Percentiles rank a stretch among this genome's conserved stretches.
Evolutionary conservation across 2,113 vertebrate species (phyloP).

Genomic region (Halcyon malimbica): DNA sequence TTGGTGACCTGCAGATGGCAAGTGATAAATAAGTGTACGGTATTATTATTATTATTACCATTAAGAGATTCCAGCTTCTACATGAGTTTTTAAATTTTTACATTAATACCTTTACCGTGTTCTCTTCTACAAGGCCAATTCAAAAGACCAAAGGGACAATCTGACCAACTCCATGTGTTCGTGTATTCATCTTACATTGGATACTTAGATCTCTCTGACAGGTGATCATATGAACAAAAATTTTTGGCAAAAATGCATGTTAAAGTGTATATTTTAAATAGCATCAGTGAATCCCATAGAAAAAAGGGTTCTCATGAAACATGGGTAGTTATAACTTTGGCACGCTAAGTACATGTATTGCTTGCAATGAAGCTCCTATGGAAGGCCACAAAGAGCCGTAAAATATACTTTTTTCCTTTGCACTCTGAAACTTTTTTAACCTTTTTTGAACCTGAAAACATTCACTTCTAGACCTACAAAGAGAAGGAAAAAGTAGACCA

Average conservation of each 20-base stretch:
- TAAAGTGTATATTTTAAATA: neutral
- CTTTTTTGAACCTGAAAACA: neutral
- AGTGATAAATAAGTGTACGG: neutral
- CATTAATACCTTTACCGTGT: neutral
- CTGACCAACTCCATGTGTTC: neutral
- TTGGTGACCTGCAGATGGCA: neutral
- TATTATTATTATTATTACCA: neutral
- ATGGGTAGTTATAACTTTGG: neutral
- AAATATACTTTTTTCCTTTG: neutral
- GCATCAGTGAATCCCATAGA: neutral
- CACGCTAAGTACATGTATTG: neutral
- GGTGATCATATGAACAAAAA: neutral
- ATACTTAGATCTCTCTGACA: neutral
- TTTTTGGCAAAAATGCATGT: neutral
- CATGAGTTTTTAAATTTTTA: neutral
- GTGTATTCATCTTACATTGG: neutral
- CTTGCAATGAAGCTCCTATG: neutral
- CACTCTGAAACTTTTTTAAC: neutral
- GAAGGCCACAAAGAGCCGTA: neutral
- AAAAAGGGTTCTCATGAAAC: neutral
- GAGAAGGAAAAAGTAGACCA: neutral
- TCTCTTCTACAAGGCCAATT: neutral
- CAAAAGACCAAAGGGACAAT: neutral
- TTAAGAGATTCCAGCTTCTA: neutral
- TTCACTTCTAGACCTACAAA: neutral